Evolutionary conservation across 2,797 vertebrate species (phyloP).

Genomic region (Tenualosa thibaudeaui): DNA sequence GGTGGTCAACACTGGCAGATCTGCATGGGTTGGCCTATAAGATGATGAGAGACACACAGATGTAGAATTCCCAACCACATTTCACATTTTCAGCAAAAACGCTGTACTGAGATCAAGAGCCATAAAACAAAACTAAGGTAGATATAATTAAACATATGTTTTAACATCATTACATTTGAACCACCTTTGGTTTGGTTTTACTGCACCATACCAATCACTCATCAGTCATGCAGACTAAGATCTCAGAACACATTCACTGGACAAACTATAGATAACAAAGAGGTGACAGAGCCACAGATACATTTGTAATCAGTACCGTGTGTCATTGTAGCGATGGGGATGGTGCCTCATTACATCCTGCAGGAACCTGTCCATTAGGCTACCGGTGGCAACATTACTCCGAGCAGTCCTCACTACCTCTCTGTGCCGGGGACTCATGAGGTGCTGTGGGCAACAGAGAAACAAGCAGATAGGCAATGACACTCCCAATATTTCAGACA

Average conservation of each 20-base stretch:
- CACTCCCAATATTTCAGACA: too few relatives aligned
- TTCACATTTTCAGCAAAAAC: not conserved
- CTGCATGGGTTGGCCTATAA: constrained; percentile 79
- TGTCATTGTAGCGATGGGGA: constrained; percentile 80
- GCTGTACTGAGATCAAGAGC: not conserved
- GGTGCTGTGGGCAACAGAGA: constrained; percentile 74
- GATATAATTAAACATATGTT: not conserved
- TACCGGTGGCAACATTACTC: constrained; percentile 61
- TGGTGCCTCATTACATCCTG: constrained; percentile 89
- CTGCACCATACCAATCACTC: not conserved
- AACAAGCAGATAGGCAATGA: not conserved
- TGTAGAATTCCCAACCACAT: not conserved
- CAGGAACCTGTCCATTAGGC: constrained; percentile 89
- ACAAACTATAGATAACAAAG: not conserved
- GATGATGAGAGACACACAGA: constrained; percentile 25
- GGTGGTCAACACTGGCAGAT: constrained; percentile 69
- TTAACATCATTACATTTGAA: not conserved
- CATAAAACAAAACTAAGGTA: not conserved
- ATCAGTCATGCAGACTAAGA: not conserved
- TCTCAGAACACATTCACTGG: too few relatives aligned
- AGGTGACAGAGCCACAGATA: not conserved
- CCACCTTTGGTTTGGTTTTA: not conserved
- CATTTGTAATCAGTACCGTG: constrained; percentile 69
- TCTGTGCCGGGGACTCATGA: constrained; percentile 84
- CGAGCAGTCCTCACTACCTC: constrained; percentile 75